These are phyloP conservation scores for Motacilla alba DNA, from an alignment of 2,113 vertebrate species.

Conservation along the genomic window DNA sequence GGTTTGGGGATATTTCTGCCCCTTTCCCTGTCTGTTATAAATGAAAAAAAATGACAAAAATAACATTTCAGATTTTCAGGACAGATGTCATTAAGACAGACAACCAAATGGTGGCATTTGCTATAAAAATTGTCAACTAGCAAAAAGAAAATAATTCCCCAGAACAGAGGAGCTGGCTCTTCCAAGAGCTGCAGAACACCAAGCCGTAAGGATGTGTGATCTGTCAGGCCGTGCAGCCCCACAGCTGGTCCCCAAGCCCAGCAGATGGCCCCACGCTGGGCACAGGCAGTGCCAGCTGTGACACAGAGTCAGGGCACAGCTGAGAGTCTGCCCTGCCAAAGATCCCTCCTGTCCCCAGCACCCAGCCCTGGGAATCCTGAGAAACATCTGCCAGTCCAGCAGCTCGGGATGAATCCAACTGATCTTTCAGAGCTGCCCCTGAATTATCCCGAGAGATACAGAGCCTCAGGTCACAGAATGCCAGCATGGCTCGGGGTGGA, in stretches of 20 bases:
- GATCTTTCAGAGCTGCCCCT: neutral
- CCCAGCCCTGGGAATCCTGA: neutral
- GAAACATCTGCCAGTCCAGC: rapidly evolving
- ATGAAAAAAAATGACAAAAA: neutral
- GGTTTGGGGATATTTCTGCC: neutral
- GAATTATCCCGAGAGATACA: neutral
- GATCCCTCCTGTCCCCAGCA: neutral
- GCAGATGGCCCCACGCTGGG: neutral
- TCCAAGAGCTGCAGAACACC: neutral
- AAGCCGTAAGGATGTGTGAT: neutral
- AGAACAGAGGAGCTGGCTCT: neutral
- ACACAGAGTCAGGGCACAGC: neutral
- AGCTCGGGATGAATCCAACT: neutral
- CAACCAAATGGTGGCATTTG: neutral
- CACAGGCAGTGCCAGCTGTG: neutral
- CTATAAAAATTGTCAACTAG: neutral
- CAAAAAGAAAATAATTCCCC: neutral
- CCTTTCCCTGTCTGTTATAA: neutral
- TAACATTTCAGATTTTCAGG: neutral
- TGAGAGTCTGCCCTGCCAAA: neutral
- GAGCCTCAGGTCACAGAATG: neutral
- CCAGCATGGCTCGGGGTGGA: neutral
- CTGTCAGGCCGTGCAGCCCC: neutral
- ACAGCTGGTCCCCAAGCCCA: neutral
- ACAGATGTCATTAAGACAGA: rapidly evolving